Evolutionary conservation across 2,888 invertebrate genomes (phyloP), one percentile per base, ranked within the genome.

Genomic region (Tipula confusa): DNA sequence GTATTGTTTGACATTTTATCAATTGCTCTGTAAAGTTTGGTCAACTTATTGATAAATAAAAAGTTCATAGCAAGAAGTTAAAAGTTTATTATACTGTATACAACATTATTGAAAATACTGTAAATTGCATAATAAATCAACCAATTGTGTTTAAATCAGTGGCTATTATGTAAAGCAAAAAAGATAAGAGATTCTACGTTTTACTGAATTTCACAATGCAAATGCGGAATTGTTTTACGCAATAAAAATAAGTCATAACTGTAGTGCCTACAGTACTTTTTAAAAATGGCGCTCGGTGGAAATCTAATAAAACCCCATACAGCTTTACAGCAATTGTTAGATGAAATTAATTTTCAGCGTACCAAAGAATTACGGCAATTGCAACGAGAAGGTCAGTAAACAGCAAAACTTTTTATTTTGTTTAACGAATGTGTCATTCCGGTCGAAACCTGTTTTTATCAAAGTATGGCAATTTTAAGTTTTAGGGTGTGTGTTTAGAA

Each of bases 271-370:
- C 18, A 18, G 9, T 24, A 64, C n/a, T 9, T 24, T 64, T 64
- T 64, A 24, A 82, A 82, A 33, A 82, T 82, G 82, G 82, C 82
- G 29, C 33, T 82, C 31, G 29, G 82, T 82, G 33, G 31, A 33
- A 18, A 11, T 82, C 18, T 29, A 9, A 33, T 89, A 28, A 89
- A 88, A 85, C 87, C 88, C 29, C 89, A 89, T 85, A 95, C 95
- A 33, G 93, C 95, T 89, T 90, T 97, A 86, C 96, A 97, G 88
- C 96, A 96, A 87, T 91, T 97, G 84, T 90, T 97, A 84, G 96
- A 97, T 88, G 97, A 97, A 89, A 97, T 97, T 86, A 96, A 96
- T 90, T 97, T 97, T 87, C 97, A 97, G 89, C 92, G 97, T 85
- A 96, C 96, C 83, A 97, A 97, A 89, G 97, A 97, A 90, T 95